Percentiles rank a stretch among this genome's conserved stretches.
phyloP scores from a whole-genome alignment of 35 echinoderm and acorn worm genomes.

The Apostichopus parvimensis region DNA sequence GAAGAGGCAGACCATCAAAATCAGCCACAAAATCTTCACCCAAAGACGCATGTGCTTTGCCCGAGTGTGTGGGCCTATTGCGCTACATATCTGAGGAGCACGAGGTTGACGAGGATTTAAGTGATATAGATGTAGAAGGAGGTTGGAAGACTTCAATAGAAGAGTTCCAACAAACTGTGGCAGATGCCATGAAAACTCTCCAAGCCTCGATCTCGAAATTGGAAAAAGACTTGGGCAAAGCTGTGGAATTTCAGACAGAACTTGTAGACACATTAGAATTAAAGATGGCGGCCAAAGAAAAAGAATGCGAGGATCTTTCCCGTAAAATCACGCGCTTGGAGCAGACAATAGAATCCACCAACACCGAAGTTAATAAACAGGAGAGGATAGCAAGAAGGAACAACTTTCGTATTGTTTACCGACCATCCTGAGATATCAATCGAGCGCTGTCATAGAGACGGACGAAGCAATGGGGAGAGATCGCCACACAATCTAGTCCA shows the following conservation, averaged over 20 bases:
- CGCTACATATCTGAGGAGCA: too few species aligned
- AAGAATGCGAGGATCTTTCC: conserved; percentile 10
- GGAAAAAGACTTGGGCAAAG: conserved; percentile 15
- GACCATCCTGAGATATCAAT: not conserved
- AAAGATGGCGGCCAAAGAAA: conserved; percentile 35
- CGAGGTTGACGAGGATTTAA: too few species aligned
- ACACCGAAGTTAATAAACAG: not conserved
- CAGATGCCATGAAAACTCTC: not conserved
- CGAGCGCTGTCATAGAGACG: too few species aligned
- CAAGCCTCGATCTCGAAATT: not conserved
- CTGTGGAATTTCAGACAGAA: conserved; percentile 22
- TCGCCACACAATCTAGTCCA: not conserved
- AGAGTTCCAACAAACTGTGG: not conserved
- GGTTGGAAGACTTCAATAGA: not conserved
- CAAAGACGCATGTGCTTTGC: too few species aligned
- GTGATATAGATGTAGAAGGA: not conserved
- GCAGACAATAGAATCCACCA: not conserved
- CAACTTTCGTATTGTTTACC: conserved; percentile 3
- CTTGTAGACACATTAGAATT: conserved; percentile 6
- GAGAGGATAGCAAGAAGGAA: conserved; percentile 9
- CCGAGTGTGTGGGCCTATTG: too few species aligned
- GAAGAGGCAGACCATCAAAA: too few species aligned
- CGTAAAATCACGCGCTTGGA: conserved; percentile 9
- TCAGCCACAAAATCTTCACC: too few species aligned
- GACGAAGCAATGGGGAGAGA: not conserved